These are phyloP conservation scores for Artibeus lituratus DNA, from an alignment of 2,797 vertebrate genomes.

Conservation along the genomic window DNA sequence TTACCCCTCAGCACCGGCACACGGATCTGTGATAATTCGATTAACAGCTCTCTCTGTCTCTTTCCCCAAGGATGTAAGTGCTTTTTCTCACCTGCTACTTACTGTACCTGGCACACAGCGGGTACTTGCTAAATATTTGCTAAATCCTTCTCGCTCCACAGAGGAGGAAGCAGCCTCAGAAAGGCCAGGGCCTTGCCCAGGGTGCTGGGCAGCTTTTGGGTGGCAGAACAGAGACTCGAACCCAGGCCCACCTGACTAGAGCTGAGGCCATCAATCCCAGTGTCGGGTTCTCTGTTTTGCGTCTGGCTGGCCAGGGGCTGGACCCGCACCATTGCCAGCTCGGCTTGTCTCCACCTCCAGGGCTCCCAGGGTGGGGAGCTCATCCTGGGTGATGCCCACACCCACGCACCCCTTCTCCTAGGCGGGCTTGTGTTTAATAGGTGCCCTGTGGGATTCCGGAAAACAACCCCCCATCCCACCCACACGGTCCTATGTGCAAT, in stretches of 20 bases:
- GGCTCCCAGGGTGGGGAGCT: neutral
- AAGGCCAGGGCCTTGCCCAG: neutral
- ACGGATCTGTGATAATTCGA: neutral
- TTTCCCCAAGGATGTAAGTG: neutral
- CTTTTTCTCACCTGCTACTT: neutral
- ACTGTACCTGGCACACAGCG: neutral
- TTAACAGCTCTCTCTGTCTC: neutral
- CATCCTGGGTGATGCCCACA: neutral
- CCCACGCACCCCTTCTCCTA: neutral
- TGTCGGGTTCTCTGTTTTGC: neutral
- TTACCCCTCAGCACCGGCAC: neutral
- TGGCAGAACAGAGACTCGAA: neutral
- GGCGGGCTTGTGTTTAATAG: neutral
- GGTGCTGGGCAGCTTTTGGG: neutral
- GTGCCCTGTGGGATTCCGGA: neutral
- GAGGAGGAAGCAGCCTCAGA: neutral
- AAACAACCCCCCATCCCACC: neutral
- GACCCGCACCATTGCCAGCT: neutral
- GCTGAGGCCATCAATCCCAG: neutral
- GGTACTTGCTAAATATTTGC: neutral
- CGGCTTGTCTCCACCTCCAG: neutral
- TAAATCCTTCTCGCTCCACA: neutral
- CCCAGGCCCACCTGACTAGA: neutral
- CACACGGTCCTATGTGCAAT: neutral
- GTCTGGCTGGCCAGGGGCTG: neutral